Percentiles rank a stretch among this genome's conserved stretches.
Evolutionary conservation across 2,113 vertebrate species (phyloP).

Genomic region (Dasyurus viverrinus): DNA sequence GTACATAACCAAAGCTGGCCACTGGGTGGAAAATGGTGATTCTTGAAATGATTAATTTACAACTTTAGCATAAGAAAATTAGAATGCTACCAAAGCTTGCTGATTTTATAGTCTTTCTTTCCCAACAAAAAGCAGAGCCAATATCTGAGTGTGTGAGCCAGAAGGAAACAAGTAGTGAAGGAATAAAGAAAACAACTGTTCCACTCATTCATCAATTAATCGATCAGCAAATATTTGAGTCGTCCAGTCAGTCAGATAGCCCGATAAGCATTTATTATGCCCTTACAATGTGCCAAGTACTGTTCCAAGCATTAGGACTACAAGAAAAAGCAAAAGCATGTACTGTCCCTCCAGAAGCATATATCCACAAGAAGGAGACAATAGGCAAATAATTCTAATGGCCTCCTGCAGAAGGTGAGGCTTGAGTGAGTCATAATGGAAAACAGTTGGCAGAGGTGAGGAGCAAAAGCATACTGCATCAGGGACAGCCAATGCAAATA

Average conservation of each 20-base stretch:
- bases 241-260: background rate
- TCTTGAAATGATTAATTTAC: background rate
- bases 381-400: background rate
- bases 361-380: background rate
- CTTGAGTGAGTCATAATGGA: background rate
- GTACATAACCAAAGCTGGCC: background rate
- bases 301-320: background rate
- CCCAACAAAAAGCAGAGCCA: background rate
- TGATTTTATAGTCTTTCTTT: background rate
- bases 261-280: background rate
- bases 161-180: background rate
- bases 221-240: background rate
- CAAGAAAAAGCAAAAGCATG: background rate
- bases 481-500: background rate
- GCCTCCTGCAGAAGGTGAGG: background rate
- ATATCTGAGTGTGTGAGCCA: background rate
- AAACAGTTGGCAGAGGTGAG: background rate
- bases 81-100: background rate
- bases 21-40: background rate
- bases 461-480: background rate
- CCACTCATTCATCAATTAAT: background rate
- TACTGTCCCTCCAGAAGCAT: background rate
- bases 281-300: no score
- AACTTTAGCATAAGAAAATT: background rate
- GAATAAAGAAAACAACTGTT: background rate